Evolutionary conservation across 2,113 vertebrate genomes (phyloP).

Genomic region (Dolichotis patagonum): DNA sequence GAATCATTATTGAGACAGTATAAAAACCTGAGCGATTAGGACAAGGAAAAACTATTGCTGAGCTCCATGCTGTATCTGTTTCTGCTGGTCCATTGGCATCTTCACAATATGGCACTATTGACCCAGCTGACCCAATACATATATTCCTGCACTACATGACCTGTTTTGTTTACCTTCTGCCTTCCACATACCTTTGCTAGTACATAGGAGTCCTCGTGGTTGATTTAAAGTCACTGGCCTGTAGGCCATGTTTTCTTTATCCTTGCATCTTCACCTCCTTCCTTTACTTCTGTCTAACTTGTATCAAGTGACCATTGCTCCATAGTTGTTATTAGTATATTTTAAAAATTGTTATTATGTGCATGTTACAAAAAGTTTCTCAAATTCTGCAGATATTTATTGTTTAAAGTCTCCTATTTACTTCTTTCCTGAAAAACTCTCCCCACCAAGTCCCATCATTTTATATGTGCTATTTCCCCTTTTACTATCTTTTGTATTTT

Average conservation of each 20-base stretch:
- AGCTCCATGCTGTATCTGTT: not conserved
- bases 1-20: conserved; percentile 68
- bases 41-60: not conserved
- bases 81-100: not conserved
- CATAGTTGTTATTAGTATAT: not conserved
- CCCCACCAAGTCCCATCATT: not conserved
- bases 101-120: not conserved
- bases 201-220: not conserved
- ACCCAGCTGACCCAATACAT: conserved; percentile 53
- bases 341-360: conserved; percentile 6
- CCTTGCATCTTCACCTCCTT: not conserved
- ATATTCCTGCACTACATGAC: not conserved
- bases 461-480: not conserved
- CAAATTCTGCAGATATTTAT: not conserved
- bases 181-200: not conserved
- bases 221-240: not conserved
- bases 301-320: not conserved
- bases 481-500: conserved; percentile 43
- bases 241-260: not conserved
- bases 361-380: not conserved
- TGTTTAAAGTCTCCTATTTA: not conserved
- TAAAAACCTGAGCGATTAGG: not conserved
- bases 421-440: not conserved
- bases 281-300: not conserved
- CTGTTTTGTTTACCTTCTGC: not conserved